These are phyloP conservation scores for Hemibagrus wyckioides DNA, from an alignment of 2,113 vertebrate genomes.

Conservation along the genomic window DNA sequence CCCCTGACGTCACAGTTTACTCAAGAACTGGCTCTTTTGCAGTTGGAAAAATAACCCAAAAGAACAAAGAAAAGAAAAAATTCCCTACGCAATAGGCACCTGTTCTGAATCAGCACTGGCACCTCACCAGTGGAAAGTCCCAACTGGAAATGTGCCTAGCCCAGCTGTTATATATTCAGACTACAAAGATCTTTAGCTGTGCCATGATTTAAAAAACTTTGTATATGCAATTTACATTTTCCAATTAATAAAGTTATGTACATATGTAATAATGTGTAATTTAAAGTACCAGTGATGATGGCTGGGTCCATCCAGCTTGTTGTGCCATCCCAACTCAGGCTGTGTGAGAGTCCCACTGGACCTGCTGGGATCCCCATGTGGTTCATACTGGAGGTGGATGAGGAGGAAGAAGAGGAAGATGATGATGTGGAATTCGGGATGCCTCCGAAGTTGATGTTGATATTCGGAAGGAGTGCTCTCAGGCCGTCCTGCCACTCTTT, in stretches of 20 bases:
- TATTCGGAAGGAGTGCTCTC: slow-evolving; percentile 98
- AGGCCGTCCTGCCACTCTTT: slow-evolving; percentile 99
- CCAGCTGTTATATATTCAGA: background rate
- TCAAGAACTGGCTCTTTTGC: background rate
- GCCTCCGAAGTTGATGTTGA: slow-evolving; percentile 99
- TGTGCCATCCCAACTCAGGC: slow-evolving; percentile 95
- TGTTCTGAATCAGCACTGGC: background rate
- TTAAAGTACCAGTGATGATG: slow-evolving; percentile 93
- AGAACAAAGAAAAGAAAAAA: background rate
- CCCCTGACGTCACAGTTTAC: background rate
- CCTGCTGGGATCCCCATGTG: slow-evolving; percentile 90
- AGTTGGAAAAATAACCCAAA: background rate
- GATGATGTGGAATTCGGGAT: slow-evolving; percentile 90
- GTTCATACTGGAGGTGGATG: slow-evolving; percentile 96
- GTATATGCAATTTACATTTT: background rate
- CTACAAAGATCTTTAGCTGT: background rate
- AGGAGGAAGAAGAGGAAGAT: slow-evolving; percentile 79
- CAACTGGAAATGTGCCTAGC: background rate
- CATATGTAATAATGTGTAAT: background rate
- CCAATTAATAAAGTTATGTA: background rate
- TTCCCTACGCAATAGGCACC: background rate
- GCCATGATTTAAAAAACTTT: background rate
- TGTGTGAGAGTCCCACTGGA: slow-evolving; percentile 86
- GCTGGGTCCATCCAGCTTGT: slow-evolving; percentile 99
- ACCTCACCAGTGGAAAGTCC: background rate